These are phyloP conservation scores for Pygoscelis adeliae DNA, from an alignment of 2,113 vertebrate genomes.

Conservation along the genomic window DNA sequence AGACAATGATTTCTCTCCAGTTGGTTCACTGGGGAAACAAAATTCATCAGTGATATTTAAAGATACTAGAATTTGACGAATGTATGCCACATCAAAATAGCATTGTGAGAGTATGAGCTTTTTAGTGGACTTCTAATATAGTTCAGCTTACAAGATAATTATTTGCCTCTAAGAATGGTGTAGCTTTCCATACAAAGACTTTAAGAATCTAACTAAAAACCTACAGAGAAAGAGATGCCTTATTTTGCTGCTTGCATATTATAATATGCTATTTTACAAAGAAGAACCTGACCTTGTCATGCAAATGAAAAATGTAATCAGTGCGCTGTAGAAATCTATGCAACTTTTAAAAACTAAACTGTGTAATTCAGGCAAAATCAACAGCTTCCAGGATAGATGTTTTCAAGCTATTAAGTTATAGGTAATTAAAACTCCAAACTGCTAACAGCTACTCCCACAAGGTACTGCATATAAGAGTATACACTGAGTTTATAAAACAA, in stretches of 20 bases:
- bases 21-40: not conserved
- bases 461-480: not conserved
- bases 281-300: not conserved
- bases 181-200: not conserved
- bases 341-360: not conserved
- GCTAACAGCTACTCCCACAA: not conserved
- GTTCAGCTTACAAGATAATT: not conserved
- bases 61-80: not conserved
- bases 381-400: not conserved
- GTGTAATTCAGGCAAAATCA: not conserved
- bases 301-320: slow-evolving; percentile 1
- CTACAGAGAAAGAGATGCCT: not conserved
- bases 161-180: not conserved
- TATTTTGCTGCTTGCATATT: not conserved
- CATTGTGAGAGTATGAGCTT: not conserved
- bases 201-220: not conserved
- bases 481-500: not conserved
- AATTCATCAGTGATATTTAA: not conserved
- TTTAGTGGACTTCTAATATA: not conserved
- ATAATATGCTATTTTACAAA: not conserved
- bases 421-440: not conserved
- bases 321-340: not conserved
- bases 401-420: not conserved
- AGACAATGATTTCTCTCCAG: not conserved
- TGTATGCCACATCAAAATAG: not conserved